These are phyloP conservation scores for Cephus cinctus DNA, from an alignment of 1,140 invertebrate genomes.

Conservation along the genomic window DNA sequence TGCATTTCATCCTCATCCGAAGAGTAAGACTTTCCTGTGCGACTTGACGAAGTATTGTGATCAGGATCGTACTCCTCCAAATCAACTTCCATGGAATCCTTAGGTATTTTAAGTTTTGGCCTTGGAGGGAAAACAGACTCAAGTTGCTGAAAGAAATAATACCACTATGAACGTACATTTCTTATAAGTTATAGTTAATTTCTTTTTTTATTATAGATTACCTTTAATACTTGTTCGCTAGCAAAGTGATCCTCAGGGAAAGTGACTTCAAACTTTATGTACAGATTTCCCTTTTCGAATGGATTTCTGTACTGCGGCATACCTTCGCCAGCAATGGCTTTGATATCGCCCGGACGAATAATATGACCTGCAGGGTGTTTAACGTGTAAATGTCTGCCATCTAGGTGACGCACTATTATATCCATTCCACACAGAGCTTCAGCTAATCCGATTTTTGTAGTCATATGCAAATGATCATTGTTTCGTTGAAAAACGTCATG, in stretches of 20 bases:
- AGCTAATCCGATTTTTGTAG: constrained; percentile 71
- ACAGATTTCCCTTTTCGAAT: constrained; percentile 83
- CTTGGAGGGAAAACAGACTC: constrained; percentile 71
- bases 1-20: constrained; percentile 69
- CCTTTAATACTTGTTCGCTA: constrained; percentile 64
- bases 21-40: constrained; percentile 64
- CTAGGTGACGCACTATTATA: constrained; percentile 80
- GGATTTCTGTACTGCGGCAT: constrained; percentile 87
- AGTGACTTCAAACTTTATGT: constrained; percentile 80
- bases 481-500: constrained; percentile 76
- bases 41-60: constrained; percentile 36
- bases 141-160: constrained; percentile 56
- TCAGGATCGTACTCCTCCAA: constrained; percentile 72
- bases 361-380: constrained; percentile 72
- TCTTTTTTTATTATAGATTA: constrained; percentile 25
- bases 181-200: neutral
- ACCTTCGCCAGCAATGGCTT: constrained; percentile 80
- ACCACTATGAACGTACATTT: neutral
- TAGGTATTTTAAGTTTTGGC: constrained; percentile 65
- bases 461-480: constrained; percentile 75
- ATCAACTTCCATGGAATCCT: constrained; percentile 80
- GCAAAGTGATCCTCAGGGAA: constrained; percentile 84
- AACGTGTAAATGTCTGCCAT: constrained; percentile 77
- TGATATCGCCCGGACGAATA: constrained; percentile 76
- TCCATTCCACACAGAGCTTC: constrained; percentile 90